phyloP scores from a whole-genome alignment of 2,797 vertebrate genomes.

The Chrysocyon brachyurus region DNA sequence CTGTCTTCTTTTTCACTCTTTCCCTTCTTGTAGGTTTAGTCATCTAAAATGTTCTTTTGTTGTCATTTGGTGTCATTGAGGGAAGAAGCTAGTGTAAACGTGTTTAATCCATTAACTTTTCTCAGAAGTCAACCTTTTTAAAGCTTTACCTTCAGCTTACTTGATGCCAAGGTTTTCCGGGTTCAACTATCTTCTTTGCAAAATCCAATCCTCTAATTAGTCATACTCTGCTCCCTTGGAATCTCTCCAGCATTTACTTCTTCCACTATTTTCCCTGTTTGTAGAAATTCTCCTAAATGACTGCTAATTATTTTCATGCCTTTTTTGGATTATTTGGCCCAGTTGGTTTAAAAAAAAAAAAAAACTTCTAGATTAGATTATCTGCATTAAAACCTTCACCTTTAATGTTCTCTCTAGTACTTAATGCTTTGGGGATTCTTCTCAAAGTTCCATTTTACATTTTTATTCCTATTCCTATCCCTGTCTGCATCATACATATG shows the following conservation, averaged over 20 bases:
- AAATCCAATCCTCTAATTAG: background rate
- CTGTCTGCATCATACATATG: background rate
- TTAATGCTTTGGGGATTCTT: background rate
- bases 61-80: background rate
- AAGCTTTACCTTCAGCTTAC: background rate
- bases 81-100: background rate
- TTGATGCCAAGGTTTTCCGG: background rate
- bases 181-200: background rate
- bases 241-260: background rate
- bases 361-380: background rate
- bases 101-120: background rate
- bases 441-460: conserved; percentile 25
- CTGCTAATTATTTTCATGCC: background rate
- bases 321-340: background rate
- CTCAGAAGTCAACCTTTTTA: background rate
- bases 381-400: background rate
- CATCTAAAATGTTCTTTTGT: background rate
- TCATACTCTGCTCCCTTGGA: background rate
- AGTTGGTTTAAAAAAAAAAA: background rate
- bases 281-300: background rate
- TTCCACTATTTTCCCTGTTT: background rate
- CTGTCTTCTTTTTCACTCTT: background rate
- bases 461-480: background rate
- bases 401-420: background rate
- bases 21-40: background rate